Conservation (phyloP, 2,113 vertebrate genomes). For the Callopanchax toddi region DNA sequence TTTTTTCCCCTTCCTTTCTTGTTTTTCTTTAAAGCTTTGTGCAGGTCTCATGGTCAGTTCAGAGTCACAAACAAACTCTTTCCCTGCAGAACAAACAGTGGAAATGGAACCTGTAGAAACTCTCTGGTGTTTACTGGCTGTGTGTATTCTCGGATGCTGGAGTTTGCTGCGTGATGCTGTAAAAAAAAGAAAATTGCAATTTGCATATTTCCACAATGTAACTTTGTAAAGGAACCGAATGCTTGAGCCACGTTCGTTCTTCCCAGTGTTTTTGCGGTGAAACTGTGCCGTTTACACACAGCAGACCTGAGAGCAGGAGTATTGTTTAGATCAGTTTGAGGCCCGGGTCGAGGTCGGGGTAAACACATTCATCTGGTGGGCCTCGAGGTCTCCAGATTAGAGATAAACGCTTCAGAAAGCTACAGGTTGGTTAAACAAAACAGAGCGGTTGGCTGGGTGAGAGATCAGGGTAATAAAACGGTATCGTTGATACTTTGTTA, state of each 20-base stretch:
- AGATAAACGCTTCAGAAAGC: conserved; percentile 61
- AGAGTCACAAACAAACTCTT: conserved; percentile 25
- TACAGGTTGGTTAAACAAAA: conserved; percentile 25
- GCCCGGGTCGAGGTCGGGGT: conserved; percentile 60
- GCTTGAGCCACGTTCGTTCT: conserved; percentile 22
- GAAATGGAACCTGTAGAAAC: conserved; percentile 60
- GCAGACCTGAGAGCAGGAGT: conserved; percentile 30
- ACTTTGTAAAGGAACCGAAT: conserved; percentile 20
- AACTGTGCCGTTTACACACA: conserved; percentile 41
- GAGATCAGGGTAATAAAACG: conserved; percentile 16
- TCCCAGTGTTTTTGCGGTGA: conserved; percentile 24
- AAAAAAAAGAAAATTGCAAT: background rate
- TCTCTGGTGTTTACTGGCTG: conserved; percentile 47
- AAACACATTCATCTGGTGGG: conserved; percentile 62
- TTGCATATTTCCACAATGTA: background rate
- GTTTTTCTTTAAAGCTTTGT: conserved; percentile 16
- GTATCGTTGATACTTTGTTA: conserved; percentile 14
- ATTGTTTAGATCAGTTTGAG: conserved; percentile 60
- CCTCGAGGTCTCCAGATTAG: conserved; percentile 65
- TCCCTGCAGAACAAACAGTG: conserved; percentile 78
- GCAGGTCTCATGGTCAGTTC: conserved; percentile 44
- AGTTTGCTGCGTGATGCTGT: conserved; percentile 10
- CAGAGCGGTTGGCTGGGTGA: conserved; percentile 26
- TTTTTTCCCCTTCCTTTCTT: background rate
- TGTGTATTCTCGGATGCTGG: conserved; percentile 30